Percentiles rank a stretch among this genome's conserved stretches.
Conservation (phyloP, 2,888 invertebrate species). For the Meghimatium bilineatum region DNA sequence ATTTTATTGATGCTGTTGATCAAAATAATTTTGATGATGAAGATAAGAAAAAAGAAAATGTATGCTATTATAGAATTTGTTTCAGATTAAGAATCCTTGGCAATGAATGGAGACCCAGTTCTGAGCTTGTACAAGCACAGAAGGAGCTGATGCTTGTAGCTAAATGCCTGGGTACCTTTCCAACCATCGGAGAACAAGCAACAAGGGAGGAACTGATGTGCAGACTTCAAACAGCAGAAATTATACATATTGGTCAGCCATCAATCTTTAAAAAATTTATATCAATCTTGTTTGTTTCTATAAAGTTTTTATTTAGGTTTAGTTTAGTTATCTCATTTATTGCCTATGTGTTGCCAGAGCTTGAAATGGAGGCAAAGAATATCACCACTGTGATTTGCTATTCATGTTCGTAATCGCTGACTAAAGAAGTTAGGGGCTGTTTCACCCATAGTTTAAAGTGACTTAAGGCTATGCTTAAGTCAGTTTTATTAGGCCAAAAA, state of each 20-base stretch:
- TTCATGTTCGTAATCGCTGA: no score
- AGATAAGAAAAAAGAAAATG: neutral
- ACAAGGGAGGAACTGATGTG: slow-evolving; percentile 68
- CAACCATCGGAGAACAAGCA: slow-evolving; percentile 65
- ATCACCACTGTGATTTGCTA: no score
- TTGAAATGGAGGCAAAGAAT: no score
- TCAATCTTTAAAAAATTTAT: neutral
- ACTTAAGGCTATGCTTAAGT: no score
- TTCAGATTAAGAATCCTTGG: slow-evolving; percentile 66
- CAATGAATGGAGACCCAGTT: slow-evolving; percentile 63
- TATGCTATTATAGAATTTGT: neutral
- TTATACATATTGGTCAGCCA: slow-evolving; percentile 72
- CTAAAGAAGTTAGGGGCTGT: no score
- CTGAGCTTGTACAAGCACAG: slow-evolving; percentile 60
- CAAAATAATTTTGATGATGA: neutral
- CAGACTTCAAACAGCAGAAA: slow-evolving; percentile 64
- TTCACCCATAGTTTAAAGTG: no score
- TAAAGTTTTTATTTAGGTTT: neutral
- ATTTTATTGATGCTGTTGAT: neutral
- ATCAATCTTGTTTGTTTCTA: neutral
- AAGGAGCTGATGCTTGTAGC: slow-evolving; percentile 67
- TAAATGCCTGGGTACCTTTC: slow-evolving; percentile 61
- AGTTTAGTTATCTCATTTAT: neutral
- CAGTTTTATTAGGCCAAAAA: no score
- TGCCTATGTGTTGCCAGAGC: neutral